Base-by-base conservation (phyloP, 2,113 vertebrate genomes). In the Circaetus cinerascens region DNA sequence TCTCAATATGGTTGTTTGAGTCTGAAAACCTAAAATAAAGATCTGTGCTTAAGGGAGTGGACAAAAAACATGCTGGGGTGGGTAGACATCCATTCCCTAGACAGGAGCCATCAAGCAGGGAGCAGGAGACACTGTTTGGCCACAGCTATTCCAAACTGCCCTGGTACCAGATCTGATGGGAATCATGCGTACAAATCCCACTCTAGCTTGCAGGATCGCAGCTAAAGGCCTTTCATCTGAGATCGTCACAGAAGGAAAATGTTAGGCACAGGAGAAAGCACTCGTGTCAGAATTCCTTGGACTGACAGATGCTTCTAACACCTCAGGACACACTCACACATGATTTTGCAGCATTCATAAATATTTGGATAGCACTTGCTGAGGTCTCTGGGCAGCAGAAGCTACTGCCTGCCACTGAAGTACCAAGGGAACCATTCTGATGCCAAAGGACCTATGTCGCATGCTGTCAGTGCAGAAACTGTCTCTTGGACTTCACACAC, bases 11-110 rank as follows among this genome's bases (percentile, higher is more conserved):
- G 88, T 27, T 55, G 38, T 0, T 46, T 18, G 91, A 92, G 79
- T 55, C 82, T 5, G 5, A 40, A 89, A 86, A 46, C 56, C 97
- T 97, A 59, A 88, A 88, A 45, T 29, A 80, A 78, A 91, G 36
- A 92, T 4, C 36, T 50, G 56, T 22, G 38, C 15, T 29, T 40
- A 55, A 72, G 38, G 78, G 51, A 55, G 25, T 8, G 50, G 30
- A 50, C 53, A 76, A 34, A 64, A 86, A 32, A 10, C 34, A 7
- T 2, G 9, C 32, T 72, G 63, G 50, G 41, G 20, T 30, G 25
- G 22, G 53, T 13, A 62, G 68, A 67, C 7, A 55, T 7, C 53
- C n/a, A 25, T 84, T 76, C n/a, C 51, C 79, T 21, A 55, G 22
- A 29, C 55, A 86, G 63, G 9, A 86, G 45, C 25, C 76, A 27